Evolutionary conservation across 2,888 invertebrate species (phyloP), one percentile per base, ranked within the genome.

Genomic region (Ochlodes sylvanus): DNA sequence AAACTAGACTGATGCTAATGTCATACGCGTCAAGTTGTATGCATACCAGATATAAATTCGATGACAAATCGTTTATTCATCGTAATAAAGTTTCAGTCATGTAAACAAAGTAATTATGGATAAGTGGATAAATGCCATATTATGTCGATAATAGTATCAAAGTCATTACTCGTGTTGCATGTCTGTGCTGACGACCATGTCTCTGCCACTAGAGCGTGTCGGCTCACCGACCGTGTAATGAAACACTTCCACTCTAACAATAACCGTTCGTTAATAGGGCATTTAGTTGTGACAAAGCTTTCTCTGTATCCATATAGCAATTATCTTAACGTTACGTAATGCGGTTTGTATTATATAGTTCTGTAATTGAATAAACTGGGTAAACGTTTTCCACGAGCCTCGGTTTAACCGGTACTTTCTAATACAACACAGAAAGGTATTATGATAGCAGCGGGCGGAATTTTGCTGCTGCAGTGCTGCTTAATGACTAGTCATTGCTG

Each of bases 191-290:
- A 12, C 68, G 86, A 83, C 83, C 78, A 87, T 87, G 88, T 89
- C 83, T 87, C 90, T 86, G 74, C 75, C 86, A 88, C 76, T 84
- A 83, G 87, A 89, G 90, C 90, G 87, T 82, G 83, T 80, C 83
- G 77, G 75, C 75, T 82, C 84, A 79, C 84, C 84, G 75, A 86
- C 83, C 92, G 88, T 92, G 88, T 89, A 92, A 91, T 92, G 88
- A 88, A 87, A 88, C 89, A 89, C 89, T 90, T 89, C 90, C 89
- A 91, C 87, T 87, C 81, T 81, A 84, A 85, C 87, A 88, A 85
- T 86, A 88, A 89, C 89, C 86, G 87, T 89, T 88, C 86, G 85
- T 89, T 89, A 87, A 87, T 87, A 83, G 81, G 82, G 85, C 86
- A 86, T 88, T 86, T 80, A 82, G 76, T 79, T 80, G 79, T 81